These are phyloP conservation scores for Meiosimyza platycephala DNA, from an alignment of 2,888 invertebrate species.

Conservation along the genomic window DNA sequence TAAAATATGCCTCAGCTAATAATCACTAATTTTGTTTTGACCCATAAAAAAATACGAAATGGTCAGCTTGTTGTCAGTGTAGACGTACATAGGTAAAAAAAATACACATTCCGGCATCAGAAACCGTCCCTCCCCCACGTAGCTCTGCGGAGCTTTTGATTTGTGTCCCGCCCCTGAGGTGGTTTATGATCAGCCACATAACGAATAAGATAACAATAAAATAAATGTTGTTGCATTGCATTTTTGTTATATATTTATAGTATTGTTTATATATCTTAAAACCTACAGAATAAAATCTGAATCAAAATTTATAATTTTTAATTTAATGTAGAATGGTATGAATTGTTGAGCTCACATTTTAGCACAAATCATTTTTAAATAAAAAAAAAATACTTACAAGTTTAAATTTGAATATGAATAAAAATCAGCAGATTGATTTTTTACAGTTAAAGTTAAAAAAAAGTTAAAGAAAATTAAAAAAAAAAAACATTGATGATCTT, in stretches of 20 bases:
- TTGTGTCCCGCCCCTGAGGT: too few relatives aligned
- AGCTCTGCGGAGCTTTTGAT: too few relatives aligned
- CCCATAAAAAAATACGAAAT: too few relatives aligned
- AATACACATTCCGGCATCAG: too few relatives aligned
- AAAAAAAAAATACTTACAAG: conserved; percentile 24
- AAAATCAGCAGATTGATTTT: conserved; percentile 21
- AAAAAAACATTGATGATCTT: conserved; percentile 7
- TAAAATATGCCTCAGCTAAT: too few relatives aligned
- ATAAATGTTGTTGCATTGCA: conserved; percentile 21
- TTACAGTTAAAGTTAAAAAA: conserved; percentile 3
- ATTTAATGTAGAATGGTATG: conserved; percentile 47
- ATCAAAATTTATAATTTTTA: conserved; percentile 41
- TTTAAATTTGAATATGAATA: conserved; percentile 18
- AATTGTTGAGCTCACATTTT: conserved; percentile 29
- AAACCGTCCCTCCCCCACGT: too few relatives aligned
- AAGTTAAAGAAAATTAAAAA: conserved; percentile 12
- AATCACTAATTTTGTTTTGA: too few relatives aligned
- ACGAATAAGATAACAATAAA: background rate
- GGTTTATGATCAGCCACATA: too few relatives aligned
- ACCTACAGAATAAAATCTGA: conserved; percentile 51
- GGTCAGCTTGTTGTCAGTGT: too few relatives aligned
- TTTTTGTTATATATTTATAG: conserved; percentile 45
- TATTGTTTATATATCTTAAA: conserved; percentile 50
- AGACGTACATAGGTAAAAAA: too few relatives aligned
- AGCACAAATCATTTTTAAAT: conserved; percentile 22